phyloP scores from a whole-genome alignment of 2,888 invertebrate genomes.

The Oegoconia quadripuncta region DNA sequence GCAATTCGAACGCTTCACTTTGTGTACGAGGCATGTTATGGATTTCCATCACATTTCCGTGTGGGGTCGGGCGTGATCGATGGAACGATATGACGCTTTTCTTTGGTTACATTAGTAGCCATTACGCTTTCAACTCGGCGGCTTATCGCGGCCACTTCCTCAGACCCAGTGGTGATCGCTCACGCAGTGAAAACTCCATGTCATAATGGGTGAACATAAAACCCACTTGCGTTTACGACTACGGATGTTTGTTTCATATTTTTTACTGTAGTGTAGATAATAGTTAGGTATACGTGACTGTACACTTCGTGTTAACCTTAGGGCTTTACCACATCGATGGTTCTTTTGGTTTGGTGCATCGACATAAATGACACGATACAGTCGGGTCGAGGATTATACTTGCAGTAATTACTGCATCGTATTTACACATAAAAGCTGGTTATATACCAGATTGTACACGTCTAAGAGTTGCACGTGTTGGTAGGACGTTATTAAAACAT shows the following conservation, averaged over 20 bases:
- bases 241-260: constrained; percentile 21
- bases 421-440: too few relatives aligned
- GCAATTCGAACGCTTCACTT: too few relatives aligned
- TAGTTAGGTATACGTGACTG: constrained; percentile 10
- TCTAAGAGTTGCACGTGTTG: too few relatives aligned
- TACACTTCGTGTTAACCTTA: background rate
- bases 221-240: constrained; percentile 15
- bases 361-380: too few relatives aligned
- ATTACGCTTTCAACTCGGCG: constrained; percentile 42
- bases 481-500: constrained; percentile 17
- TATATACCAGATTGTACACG: too few relatives aligned
- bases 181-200: constrained; percentile 25
- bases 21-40: constrained; percentile 1
- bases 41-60: constrained; percentile 30
- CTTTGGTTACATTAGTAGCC: constrained; percentile 42
- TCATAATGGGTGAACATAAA: constrained; percentile 22
- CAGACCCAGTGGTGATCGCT: constrained; percentile 17
- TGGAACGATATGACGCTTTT: constrained; percentile 41
- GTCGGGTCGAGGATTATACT: too few relatives aligned
- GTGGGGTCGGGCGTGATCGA: constrained; percentile 43
- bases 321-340: too few relatives aligned
- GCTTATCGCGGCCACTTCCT: constrained; percentile 38
- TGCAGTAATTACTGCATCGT: too few relatives aligned
- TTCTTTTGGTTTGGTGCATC: too few relatives aligned
- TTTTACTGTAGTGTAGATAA: constrained; percentile 10